phyloP scores from a whole-genome alignment of 2,888 invertebrate species.

The Tryphoninae sp. region DNA sequence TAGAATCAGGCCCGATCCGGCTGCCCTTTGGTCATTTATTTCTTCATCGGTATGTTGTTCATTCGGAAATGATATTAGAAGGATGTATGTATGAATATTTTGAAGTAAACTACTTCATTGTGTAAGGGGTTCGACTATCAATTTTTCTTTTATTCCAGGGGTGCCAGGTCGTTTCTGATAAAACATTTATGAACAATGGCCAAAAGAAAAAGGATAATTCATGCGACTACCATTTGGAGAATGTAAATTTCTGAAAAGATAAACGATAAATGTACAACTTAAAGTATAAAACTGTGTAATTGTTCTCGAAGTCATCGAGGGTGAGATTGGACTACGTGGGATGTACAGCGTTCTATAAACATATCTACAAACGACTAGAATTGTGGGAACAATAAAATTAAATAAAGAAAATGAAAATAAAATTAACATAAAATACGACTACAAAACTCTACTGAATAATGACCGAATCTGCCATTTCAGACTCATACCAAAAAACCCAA shows the following conservation, averaged over 20 bases:
- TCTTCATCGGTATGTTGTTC: not conserved
- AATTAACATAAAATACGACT: constrained; percentile 32
- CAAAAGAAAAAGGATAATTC: constrained; percentile 50
- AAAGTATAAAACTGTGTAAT: constrained; percentile 38
- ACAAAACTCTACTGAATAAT: constrained; percentile 58
- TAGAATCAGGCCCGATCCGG: constrained; percentile 72
- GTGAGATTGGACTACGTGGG: not conserved
- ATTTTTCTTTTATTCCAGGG: constrained; percentile 53
- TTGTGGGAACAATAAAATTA: constrained; percentile 3
- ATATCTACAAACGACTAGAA: not conserved
- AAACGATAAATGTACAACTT: constrained; percentile 26
- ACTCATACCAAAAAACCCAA: constrained; percentile 14
- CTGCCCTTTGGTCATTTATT: constrained; percentile 51
- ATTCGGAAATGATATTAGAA: not conserved
- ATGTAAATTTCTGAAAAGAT: constrained; percentile 45
- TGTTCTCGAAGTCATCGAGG: constrained; percentile 13
- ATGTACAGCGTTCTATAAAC: constrained; percentile 21
- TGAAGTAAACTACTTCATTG: constrained; percentile 31
- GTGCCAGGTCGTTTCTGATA: constrained; percentile 74
- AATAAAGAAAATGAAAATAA: constrained; percentile 20
- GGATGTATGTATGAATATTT: constrained; percentile 10
- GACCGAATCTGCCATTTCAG: constrained; percentile 58
- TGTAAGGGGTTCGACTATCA: constrained; percentile 38
- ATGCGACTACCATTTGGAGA: constrained; percentile 33
- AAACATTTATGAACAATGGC: constrained; percentile 56